Evolutionary conservation across 2,797 vertebrate genomes (phyloP), one percentile per base, ranked within the genome.

Genomic region (Varecia variegata): DNA sequence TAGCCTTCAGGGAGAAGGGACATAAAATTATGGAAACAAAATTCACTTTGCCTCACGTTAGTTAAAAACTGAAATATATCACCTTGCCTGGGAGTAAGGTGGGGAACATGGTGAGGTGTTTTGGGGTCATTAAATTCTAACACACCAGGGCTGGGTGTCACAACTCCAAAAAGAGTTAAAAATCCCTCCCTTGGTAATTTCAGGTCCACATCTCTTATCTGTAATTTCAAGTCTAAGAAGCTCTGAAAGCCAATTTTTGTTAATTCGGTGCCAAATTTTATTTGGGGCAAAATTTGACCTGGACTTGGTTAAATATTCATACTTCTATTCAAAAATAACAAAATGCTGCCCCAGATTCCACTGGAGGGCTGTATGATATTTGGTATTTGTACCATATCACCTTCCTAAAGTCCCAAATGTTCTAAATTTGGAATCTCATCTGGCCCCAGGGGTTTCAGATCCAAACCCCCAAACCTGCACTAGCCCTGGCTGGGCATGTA

Each of bases 181-280:
- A 14, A 79, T 14, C 38, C 17, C 21, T 25, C 58, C 45, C 47
- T 77, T 83, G 38, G 47, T n/a, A 80, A 84, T 76, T 62, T 1
- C 17, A 77, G 56, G 30, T 81, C 21, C 45, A 52, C 20, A 65
- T 67, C 10, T 20, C 25, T 43, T 40, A 84, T n/a, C n/a, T 81
- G n/a, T 73, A 60, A 90, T 73, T 94, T 97, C 56, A 71, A 82
- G 45, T 60, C 47, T 47, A 47, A 90, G 76, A 81, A 67, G 9
- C 70, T 96, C 45, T 79, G 58, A 91, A 92, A 83, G n/a, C 47
- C 20, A 67, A 68, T 56, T 82, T 84, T 86, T 56, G 6, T 79
- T 62, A 86, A 93, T 88, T 90, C 73, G 85, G 67, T 20, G 35
- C 52, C 67, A 85, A 67, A 56, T 88, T 89, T 92, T 71, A 81